A percentile compares a stretch with the other conserved stretches of the same genome.
These are phyloP conservation scores for Holacanthus passer DNA, from an alignment of 2,113 vertebrate genomes.

Conservation along the genomic window DNA sequence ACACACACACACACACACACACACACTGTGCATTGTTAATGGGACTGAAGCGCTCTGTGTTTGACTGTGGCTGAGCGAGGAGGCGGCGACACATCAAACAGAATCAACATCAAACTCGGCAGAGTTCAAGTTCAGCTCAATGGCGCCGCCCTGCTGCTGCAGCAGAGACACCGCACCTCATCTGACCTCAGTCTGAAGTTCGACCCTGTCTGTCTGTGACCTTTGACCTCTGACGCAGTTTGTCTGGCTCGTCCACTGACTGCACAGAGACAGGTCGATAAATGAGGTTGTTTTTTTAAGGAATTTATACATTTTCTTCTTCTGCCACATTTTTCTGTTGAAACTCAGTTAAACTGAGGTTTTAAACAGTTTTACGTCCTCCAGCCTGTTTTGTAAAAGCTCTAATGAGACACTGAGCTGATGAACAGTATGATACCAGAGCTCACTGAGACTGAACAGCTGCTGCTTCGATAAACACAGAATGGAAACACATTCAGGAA, in stretches of 20 bases:
- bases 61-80: slow-evolving; percentile 54
- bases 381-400: too few relatives aligned
- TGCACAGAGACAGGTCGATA: too few relatives aligned
- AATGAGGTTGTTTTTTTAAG: too few relatives aligned
- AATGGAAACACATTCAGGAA: too few relatives aligned
- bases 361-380: too few relatives aligned
- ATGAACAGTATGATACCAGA: too few relatives aligned
- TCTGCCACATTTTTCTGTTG: background rate
- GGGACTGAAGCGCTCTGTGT: slow-evolving; percentile 46
- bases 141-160: slow-evolving; percentile 59
- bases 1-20: slow-evolving; percentile 29
- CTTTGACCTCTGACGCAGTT: slow-evolving; percentile 7
- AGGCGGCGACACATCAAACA: slow-evolving; percentile 64
- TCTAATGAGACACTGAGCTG: too few relatives aligned
- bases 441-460: too few relatives aligned
- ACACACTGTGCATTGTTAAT: slow-evolving; percentile 60
- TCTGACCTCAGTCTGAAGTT: background rate
- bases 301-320: background rate
- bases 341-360: too few relatives aligned
- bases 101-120: slow-evolving; percentile 55
- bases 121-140: slow-evolving; percentile 4
- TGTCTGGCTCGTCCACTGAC: background rate
- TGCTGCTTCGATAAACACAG: too few relatives aligned
- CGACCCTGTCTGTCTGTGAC: background rate
- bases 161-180: background rate